phyloP scores from a whole-genome alignment of 2,888 invertebrate genomes.

The Tiphia femorata region DNA sequence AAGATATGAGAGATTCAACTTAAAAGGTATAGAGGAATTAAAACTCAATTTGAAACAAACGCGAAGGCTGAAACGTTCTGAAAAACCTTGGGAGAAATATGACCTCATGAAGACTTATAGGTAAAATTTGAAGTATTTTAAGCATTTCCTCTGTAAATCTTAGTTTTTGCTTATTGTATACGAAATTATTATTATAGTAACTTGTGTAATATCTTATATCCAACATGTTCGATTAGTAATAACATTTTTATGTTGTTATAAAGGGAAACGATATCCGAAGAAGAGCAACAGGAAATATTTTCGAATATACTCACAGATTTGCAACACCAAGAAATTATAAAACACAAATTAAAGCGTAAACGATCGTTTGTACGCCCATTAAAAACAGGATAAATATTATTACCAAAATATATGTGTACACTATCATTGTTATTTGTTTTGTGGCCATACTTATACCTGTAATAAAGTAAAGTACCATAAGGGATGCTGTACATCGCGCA shows the following conservation, averaged over 20 bases:
- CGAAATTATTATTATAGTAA: background rate
- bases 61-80: slow-evolving; percentile 72
- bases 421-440: no score
- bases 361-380: background rate
- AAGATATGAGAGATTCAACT: slow-evolving; percentile 86
- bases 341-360: background rate
- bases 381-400: slow-evolving; percentile 15
- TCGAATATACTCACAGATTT: slow-evolving; percentile 60
- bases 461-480: background rate
- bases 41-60: slow-evolving; percentile 71
- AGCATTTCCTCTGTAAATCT: background rate
- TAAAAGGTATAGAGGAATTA: slow-evolving; percentile 80
- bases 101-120: slow-evolving; percentile 96
- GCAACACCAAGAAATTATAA: background rate
- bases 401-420: no score
- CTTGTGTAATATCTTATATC: background rate
- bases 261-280: slow-evolving; percentile 86
- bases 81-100: slow-evolving; percentile 88
- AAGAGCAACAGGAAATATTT: slow-evolving; percentile 89
- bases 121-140: slow-evolving; percentile 60
- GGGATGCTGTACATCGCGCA: background rate
- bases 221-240: no score
- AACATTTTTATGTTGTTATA: slow-evolving; percentile 33
- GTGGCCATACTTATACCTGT: background rate
- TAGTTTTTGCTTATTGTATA: background rate